A percentile compares a stretch with the other conserved stretches of the same genome.
These are phyloP conservation scores for Perithous albicinctus DNA, from an alignment of 2,888 invertebrate species.

Conservation along the genomic window DNA sequence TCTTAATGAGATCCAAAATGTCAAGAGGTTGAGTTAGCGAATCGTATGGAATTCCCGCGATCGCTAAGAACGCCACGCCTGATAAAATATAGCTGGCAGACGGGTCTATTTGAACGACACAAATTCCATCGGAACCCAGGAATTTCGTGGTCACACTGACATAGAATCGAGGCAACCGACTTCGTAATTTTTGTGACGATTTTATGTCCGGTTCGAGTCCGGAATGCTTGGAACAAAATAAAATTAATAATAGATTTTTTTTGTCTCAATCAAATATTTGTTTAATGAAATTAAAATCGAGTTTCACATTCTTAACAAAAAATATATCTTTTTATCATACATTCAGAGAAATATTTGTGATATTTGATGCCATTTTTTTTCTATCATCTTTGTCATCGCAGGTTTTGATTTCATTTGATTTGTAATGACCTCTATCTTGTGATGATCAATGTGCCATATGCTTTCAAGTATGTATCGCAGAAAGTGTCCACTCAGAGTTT, in stretches of 20 bases:
- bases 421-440: no score
- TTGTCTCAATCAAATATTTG: neutral
- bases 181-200: slow-evolving; percentile 20
- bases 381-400: no score
- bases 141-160: slow-evolving; percentile 15
- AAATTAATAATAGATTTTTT: neutral
- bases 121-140: slow-evolving; percentile 31
- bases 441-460: no score
- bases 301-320: no score
- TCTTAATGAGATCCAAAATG: slow-evolving; percentile 56
- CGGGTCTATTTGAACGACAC: slow-evolving; percentile 4
- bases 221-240: neutral
- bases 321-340: no score
- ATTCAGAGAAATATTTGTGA: no score
- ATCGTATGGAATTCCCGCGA: slow-evolving; percentile 19
- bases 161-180: neutral
- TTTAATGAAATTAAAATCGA: no score
- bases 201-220: no score
- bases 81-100: neutral
- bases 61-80: neutral
- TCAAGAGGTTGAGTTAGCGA: slow-evolving; percentile 44
- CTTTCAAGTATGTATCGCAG: no score
- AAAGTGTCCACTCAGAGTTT: no score
- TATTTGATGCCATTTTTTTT: no score
- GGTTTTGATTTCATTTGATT: no score